phyloP scores from a whole-genome alignment of 1,140 invertebrate species.

The Euura saliciscinereae region DNA sequence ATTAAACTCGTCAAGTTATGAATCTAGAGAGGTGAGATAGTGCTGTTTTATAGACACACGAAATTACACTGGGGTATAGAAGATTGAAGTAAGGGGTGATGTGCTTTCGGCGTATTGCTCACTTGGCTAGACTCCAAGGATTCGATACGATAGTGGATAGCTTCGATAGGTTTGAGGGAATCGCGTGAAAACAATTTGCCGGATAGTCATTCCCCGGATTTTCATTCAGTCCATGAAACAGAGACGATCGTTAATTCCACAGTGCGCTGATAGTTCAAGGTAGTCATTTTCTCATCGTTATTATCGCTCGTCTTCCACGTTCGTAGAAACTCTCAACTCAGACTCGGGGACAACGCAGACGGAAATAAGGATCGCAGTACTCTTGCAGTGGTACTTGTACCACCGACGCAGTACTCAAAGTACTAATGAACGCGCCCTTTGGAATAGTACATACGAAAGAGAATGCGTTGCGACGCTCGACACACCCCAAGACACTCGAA shows the following conservation, averaged over 20 bases:
- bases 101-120: not conserved
- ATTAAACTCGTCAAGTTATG: no score
- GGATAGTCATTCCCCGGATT: not conserved
- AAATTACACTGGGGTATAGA: no score
- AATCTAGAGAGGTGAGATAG: no score
- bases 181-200: not conserved
- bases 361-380: not conserved
- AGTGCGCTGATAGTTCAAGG: no score
- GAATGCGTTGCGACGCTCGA: slow-evolving; percentile 31
- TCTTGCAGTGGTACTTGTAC: not conserved
- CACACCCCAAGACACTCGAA: slow-evolving; percentile 21
- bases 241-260: no score
- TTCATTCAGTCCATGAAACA: not conserved
- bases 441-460: slow-evolving; percentile 24
- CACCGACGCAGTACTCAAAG: slow-evolving; percentile 22
- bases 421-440: slow-evolving; percentile 36
- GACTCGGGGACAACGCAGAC: no score
- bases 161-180: not conserved
- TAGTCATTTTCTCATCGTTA: no score
- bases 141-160: not conserved
- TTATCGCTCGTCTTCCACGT: no score
- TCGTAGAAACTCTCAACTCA: no score
- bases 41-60: no score
- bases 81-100: no score
- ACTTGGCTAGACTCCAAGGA: not conserved